Conservation (phyloP, 2,888 invertebrate species). For the Eustalomyia histrio region DNA sequence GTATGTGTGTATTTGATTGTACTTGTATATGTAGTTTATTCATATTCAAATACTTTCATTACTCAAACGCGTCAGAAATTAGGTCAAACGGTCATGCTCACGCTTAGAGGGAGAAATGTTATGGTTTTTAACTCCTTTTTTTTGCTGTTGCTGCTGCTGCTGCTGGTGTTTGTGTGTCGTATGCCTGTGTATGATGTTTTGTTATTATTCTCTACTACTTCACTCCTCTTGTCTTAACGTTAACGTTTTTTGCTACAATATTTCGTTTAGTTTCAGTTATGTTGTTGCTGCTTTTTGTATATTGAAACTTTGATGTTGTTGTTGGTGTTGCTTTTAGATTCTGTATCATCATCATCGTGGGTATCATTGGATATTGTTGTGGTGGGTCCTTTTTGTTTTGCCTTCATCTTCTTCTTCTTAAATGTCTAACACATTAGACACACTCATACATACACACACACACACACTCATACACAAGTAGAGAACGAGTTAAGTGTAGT, state of each 20-base stretch:
- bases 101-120: slow-evolving; percentile 65
- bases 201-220: slow-evolving; percentile 24
- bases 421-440: slow-evolving; percentile 32
- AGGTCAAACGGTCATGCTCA: slow-evolving; percentile 78
- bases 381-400: slow-evolving; percentile 32
- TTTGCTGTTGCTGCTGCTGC: slow-evolving; percentile 50
- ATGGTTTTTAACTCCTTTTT: slow-evolving; percentile 61
- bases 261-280: slow-evolving; percentile 24
- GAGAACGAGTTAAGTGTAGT: slow-evolving; percentile 28
- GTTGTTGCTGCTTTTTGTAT: slow-evolving; percentile 25
- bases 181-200: slow-evolving; percentile 8
- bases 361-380: slow-evolving; percentile 41
- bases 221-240: slow-evolving; percentile 17
- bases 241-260: slow-evolving; percentile 6
- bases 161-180: slow-evolving; percentile 1
- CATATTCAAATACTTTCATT: slow-evolving; percentile 72
- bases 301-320: slow-evolving; percentile 40
- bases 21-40: slow-evolving; percentile 59
- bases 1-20: slow-evolving; percentile 53
- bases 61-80: slow-evolving; percentile 72
- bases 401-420: slow-evolving; percentile 28
- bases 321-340: slow-evolving; percentile 37
- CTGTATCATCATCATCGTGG: slow-evolving; percentile 18
- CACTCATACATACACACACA: not conserved
- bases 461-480: not conserved